Conservation (phyloP, 1,140 invertebrate genomes). For the Drosophila sproati region DNA sequence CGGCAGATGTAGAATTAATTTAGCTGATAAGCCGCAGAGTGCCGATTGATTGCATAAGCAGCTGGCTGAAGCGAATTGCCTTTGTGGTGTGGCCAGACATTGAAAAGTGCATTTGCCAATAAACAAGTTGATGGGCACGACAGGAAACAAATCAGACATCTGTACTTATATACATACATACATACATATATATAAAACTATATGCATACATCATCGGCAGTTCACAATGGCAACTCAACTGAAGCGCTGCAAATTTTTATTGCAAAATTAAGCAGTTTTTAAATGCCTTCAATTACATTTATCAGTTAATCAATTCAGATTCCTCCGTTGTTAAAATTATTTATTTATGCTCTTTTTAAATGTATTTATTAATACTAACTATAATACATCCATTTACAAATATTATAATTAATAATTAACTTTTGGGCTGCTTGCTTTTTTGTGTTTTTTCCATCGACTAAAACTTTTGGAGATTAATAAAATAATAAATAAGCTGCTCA, state of each 20-base stretch:
- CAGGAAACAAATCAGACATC: conserved; percentile 83
- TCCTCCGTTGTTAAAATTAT: no score
- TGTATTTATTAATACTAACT: no score
- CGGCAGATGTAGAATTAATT: conserved; percentile 78
- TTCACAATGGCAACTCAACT: conserved; percentile 41
- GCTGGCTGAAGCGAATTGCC: conserved; percentile 14
- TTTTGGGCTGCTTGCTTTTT: background rate
- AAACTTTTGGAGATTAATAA: background rate
- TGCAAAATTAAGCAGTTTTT: background rate
- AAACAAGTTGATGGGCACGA: conserved; percentile 74
- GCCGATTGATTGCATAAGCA: conserved; percentile 73
- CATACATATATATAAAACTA: background rate
- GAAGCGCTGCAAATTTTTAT: conserved; percentile 27
- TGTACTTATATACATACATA: background rate
- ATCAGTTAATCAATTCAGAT: no score
- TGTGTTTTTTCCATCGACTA: background rate
- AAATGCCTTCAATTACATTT: background rate
- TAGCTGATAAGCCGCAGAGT: conserved; percentile 65
- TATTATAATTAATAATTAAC: no score
- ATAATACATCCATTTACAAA: no score
- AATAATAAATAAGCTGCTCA: no score
- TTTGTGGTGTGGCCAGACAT: conserved; percentile 38
- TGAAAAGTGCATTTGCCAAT: conserved; percentile 53
- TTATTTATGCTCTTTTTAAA: no score
- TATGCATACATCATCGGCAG: conserved; percentile 55